Evolutionary conservation across 2,888 invertebrate genomes (phyloP), one percentile per base, ranked within the genome.

Genomic region (Brachypalpus laphriformis): DNA sequence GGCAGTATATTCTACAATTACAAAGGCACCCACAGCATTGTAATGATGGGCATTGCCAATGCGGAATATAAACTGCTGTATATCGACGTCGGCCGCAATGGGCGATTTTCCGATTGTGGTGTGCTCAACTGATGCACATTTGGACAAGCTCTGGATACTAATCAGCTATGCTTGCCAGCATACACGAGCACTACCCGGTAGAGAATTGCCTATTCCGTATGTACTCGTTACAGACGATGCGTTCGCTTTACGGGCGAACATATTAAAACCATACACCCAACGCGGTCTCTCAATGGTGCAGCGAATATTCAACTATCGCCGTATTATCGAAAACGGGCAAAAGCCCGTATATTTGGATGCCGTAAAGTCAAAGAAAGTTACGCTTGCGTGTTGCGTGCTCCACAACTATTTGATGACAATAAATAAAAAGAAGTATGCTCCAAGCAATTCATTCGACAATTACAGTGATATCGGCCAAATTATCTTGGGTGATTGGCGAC

Each of bases 171-270:
- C n/a, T n/a, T n/a, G n/a, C n/a, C 25, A 25, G 25, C 25, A 25
- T 5, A 28, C 28, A 54, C n/a, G 57, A 76, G 8, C 65, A 66
- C 57, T 76, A 20, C 66, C 75, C n/a, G 56, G 31, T n/a, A 25
- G 75, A 66, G 57, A 76, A 42, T 61, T 51, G 31, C 40, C 61
- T n/a, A n/a, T 74, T 63, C 51, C 74, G n/a, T 63, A 54, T 45
- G 74, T 54, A 22, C 74, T 74, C 54, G 74, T 74, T 54, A 63
- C 63, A 25, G 74, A 74, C 63, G 74, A 74, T 74, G 61, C 54
- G 25, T 61, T 74, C 42, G 63, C 40, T 31, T 22, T 40, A 37
- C 61, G 28, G 25, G 14, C 37, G 54, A 37, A 49, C 20, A 31
- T 40, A 22, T 45, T 66, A 31, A 66, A 66, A 66, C 28, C 28